Conservation (phyloP, 2,113 vertebrate genomes). For the Ceuthmochares aereus region DNA sequence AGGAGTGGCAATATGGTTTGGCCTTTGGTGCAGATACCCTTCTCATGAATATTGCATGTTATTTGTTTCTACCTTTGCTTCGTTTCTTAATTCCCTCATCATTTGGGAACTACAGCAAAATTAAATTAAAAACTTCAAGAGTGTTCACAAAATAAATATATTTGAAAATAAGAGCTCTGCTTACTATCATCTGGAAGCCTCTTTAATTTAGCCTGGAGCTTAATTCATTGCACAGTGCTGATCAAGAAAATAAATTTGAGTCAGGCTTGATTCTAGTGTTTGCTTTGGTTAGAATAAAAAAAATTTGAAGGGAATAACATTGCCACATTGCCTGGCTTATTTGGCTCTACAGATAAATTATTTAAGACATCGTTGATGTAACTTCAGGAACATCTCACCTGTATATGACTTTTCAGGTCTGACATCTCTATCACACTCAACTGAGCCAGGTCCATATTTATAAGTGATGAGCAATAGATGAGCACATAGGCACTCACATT, state of each 20-base stretch:
- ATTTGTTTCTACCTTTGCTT: not conserved
- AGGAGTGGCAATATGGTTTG: not conserved
- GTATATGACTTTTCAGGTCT: not conserved
- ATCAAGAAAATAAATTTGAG: not conserved
- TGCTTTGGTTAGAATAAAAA: not conserved
- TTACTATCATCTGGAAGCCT: not conserved
- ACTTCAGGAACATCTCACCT: not conserved
- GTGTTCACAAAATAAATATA: not conserved
- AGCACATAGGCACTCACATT: not conserved
- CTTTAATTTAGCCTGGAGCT: not conserved
- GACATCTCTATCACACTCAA: not conserved
- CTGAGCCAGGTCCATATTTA: not conserved
- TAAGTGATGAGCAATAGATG: not conserved
- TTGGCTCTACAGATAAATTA: not conserved
- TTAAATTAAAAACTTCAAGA: not conserved
- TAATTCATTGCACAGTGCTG: not conserved
- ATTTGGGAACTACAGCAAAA: not conserved
- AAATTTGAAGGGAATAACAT: not conserved
- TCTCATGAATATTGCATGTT: not conserved
- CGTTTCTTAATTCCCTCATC: not conserved
- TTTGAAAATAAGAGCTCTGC: not conserved
- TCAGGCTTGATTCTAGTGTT: constrained; percentile 9
- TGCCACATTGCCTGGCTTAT: not conserved
- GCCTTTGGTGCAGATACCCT: not conserved
- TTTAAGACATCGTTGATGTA: not conserved